These are phyloP conservation scores for Ciona savignyi DNA, from an alignment of 23 tunicate species.

Conservation along the genomic window DNA sequence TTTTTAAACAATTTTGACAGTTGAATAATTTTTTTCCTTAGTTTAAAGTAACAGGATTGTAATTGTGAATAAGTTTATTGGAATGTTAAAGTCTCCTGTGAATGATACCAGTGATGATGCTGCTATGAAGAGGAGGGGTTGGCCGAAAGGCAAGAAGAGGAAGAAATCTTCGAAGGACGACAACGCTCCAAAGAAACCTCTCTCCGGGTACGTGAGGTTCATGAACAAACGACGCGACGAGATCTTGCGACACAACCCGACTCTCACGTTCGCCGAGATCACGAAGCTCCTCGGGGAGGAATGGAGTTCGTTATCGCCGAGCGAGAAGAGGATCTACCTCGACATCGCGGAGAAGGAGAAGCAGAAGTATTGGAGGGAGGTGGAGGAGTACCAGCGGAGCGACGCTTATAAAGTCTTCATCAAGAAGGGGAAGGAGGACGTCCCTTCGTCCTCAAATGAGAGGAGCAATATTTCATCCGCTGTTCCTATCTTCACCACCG, in stretches of 20 bases:
- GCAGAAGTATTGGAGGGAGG: constrained; percentile 28
- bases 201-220: constrained; percentile 61
- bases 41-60: no score
- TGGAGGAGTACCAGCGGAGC: constrained; percentile 30
- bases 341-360: constrained; percentile 58
- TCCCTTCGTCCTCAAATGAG: no score
- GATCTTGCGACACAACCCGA: constrained; percentile 29
- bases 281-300: constrained; percentile 69
- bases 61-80: no score
- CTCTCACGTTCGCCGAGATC: constrained; percentile 47
- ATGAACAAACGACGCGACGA: constrained; percentile 53
- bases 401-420: constrained; percentile 20
- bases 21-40: no score
- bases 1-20: no score
- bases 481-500: constrained; percentile 72
- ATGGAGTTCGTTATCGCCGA: constrained; percentile 53
- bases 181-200: constrained; percentile 65
- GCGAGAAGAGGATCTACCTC: constrained; percentile 50
- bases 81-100: no score
- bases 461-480: background rate
- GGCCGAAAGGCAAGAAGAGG: constrained; percentile 61
- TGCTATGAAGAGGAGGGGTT: no score
- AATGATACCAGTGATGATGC: no score
- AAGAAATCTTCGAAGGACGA: constrained; percentile 30
- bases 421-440: no score